Evolutionary conservation across 2,113 vertebrate genomes (phyloP).

Genomic region (Ceyx cyanopectus): DNA sequence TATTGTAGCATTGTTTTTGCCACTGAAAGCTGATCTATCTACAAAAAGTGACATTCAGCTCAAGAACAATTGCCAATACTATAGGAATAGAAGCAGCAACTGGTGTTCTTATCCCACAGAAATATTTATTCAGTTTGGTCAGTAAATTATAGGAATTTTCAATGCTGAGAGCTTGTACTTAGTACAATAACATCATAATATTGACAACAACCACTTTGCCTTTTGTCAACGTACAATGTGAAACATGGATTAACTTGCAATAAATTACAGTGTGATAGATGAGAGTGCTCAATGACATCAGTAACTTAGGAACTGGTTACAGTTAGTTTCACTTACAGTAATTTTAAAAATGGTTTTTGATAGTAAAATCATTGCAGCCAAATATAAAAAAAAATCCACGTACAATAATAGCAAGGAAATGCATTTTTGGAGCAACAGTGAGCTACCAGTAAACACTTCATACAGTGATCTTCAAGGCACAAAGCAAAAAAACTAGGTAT

Average conservation of each 20-base stretch:
- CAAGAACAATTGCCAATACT: background rate
- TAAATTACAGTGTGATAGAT: conserved; percentile 53
- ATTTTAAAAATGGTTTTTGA: conserved; percentile 41
- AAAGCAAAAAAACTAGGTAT: conserved; percentile 70
- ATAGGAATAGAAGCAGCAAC: background rate
- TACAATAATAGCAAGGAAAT: conserved; percentile 33
- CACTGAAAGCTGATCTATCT: background rate
- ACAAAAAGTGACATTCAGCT: background rate
- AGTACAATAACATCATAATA: conserved; percentile 51
- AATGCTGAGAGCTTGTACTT: conserved; percentile 43
- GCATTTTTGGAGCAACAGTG: conserved; percentile 64
- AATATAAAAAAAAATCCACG: background rate
- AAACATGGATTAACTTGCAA: conserved; percentile 68
- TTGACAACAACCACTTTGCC: conserved; percentile 59
- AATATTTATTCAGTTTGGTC: conserved; percentile 76
- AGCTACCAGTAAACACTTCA: conserved; percentile 55
- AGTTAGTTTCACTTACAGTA: conserved; percentile 54
- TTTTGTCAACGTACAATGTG: conserved; percentile 60
- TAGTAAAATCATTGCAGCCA: conserved; percentile 52
- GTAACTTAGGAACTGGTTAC: conserved; percentile 46
- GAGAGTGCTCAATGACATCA: conserved; percentile 12
- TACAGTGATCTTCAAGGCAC: conserved; percentile 72
- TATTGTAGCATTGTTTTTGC: background rate
- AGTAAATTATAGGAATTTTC: conserved; percentile 43
- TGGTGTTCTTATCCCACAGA: conserved; percentile 32